These are phyloP conservation scores for Apamea crenata DNA, from an alignment of 2,888 invertebrate species.

Conservation along the genomic window DNA sequence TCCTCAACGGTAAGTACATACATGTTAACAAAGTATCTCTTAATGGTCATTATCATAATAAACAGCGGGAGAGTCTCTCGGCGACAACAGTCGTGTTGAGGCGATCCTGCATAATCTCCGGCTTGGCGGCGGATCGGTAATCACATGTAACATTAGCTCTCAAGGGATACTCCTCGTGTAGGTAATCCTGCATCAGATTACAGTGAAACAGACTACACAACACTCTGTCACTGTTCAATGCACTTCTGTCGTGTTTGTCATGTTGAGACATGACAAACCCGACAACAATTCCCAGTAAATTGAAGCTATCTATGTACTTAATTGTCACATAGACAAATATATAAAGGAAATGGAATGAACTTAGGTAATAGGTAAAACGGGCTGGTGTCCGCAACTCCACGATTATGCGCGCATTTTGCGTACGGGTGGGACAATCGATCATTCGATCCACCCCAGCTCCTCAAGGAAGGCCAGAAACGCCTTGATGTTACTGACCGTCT, in stretches of 20 bases:
- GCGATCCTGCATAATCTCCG: conserved; percentile 13
- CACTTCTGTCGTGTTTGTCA: neutral
- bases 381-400: no score
- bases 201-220: conserved; percentile 26
- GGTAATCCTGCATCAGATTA: conserved; percentile 14
- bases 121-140: conserved; percentile 17
- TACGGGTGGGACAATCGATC: no score
- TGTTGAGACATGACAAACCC: no score
- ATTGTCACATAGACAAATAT: neutral
- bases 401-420: no score
- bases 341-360: neutral
- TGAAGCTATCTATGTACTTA: neutral
- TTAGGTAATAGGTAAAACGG: no score
- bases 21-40: neutral
- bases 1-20: neutral
- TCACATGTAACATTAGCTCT: conserved; percentile 18
- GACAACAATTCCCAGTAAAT: neutral
- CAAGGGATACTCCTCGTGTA: neutral
- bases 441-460: no score
- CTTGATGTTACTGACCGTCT: no score
- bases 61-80: neutral
- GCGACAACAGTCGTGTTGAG: neutral
- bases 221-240: neutral
- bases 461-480: no score
- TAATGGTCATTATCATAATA: neutral